Base-by-base conservation (phyloP, 2,888 invertebrate species). In the Branchellion lobata region DNA sequence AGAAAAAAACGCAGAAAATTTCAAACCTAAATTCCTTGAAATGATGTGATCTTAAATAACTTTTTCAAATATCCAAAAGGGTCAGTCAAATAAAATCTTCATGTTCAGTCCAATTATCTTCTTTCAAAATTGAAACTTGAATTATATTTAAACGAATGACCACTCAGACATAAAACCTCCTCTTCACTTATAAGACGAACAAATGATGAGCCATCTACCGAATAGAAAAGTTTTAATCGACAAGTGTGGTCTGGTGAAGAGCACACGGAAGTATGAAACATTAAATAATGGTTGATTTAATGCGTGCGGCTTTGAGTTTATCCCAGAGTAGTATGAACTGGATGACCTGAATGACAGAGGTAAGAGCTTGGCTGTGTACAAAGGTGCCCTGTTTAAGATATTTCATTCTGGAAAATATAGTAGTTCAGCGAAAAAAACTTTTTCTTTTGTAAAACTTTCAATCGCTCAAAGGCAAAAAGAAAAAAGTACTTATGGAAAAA, bases 191-290 rank as follows among this genome's bases (percentile, higher is more conserved):
- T 57, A 14, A 5, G 31, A 3, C 74, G 86, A 87, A 27, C 87
- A 87, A 81, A 79, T 87, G 72, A 87, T 87, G 36, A 87, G 87
- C 82, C 87, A 87, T 82, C 85, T 87, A 14, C 86, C 87, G 3
- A 87, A 88, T 83, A 86, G 87, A 76, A 84, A 86, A 78, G 83
- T 87, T 47, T 84, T 88, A 73, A 87, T 87, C 68, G 87, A 88
- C 83, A 88, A 88, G 82, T 82, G 87, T 18, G 86, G 87, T 18
- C 83, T 88, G 40, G 83, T 87, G 34, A 86, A 85, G 83, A 86
- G 85, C 80, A 84, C 88, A 14, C 85, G 86, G 82, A 86, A 87
- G 71, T 87, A 86, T 81, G 86, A 86, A 80, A 81, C 86, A 61
- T 77, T 73, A 21, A 79, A 68, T 29, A 84, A 84, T n/a, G 83